These are phyloP conservation scores for Manacus vitellinus DNA, from an alignment of 2,113 vertebrate species.

Conservation along the genomic window DNA sequence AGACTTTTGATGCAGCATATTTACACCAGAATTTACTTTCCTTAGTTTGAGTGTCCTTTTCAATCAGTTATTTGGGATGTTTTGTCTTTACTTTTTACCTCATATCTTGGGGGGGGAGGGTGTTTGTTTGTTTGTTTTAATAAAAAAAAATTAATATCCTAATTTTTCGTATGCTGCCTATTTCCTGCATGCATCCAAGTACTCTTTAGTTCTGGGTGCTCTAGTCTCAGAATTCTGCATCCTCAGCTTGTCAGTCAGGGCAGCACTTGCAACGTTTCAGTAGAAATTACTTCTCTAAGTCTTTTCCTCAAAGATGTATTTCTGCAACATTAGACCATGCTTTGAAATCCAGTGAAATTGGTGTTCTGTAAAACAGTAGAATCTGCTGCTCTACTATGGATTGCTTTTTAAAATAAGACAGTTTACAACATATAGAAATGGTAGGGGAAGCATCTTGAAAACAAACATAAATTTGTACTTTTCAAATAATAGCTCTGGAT, in stretches of 20 bases:
- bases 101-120: not conserved
- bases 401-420: not conserved
- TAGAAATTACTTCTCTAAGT: conserved; percentile 24
- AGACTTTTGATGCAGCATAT: not conserved
- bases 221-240: not conserved
- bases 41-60: not conserved
- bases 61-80: not conserved
- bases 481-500: not conserved
- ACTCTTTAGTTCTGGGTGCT: not conserved
- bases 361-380: not conserved
- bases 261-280: not conserved
- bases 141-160: not conserved
- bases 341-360: conserved; percentile 2
- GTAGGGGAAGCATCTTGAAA: not conserved
- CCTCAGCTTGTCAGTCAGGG: conserved; percentile 12
- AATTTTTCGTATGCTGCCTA: not conserved
- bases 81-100: not conserved
- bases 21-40: not conserved
- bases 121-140: not conserved
- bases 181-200: not conserved
- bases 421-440: not conserved
- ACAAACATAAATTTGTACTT: not conserved
- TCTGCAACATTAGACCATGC: not conserved
- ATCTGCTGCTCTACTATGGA: not conserved
- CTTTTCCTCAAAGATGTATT: conserved; percentile 7